These are phyloP conservation scores for Pristiophorus japonicus DNA, from an alignment of 2,113 vertebrate genomes.

Conservation along the genomic window DNA sequence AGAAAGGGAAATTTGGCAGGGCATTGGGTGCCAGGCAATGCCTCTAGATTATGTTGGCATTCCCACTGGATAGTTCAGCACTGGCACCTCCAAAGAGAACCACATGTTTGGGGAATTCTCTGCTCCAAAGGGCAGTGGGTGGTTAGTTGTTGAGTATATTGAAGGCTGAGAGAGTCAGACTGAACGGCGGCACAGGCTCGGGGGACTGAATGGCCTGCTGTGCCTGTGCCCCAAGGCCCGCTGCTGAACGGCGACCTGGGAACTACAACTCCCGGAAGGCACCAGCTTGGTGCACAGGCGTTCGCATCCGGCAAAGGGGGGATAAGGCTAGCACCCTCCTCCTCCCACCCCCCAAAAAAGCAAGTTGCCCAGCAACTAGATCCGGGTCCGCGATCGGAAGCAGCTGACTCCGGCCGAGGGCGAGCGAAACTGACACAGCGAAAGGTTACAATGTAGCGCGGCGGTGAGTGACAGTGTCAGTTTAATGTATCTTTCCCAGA, in stretches of 20 bases:
- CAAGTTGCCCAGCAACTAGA: constrained; percentile 1
- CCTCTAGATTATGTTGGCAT: background rate
- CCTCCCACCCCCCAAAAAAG: no score
- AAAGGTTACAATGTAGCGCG: constrained; percentile 21
- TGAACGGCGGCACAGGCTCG: no score
- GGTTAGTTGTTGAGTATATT: no score
- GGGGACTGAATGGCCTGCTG: no score
- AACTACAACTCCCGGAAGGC: background rate
- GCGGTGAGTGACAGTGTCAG: background rate
- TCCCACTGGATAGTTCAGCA: background rate
- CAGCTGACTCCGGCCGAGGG: background rate
- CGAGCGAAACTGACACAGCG: background rate
- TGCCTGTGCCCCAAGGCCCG: no score
- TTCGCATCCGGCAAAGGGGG: background rate
- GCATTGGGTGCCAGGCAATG: background rate
- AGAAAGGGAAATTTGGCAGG: background rate
- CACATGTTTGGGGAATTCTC: no score
- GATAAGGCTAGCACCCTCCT: background rate
- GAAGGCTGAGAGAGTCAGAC: no score
- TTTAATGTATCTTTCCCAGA: background rate
- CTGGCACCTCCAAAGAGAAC: background rate
- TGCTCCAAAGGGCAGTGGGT: no score
- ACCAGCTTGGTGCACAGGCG: background rate
- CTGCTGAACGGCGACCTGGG: background rate
- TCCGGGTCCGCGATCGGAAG: background rate